Evolutionary conservation across 2,113 vertebrate genomes (phyloP), one percentile per base, ranked within the genome.

Genomic region (Myrmecophaga tridactyla): DNA sequence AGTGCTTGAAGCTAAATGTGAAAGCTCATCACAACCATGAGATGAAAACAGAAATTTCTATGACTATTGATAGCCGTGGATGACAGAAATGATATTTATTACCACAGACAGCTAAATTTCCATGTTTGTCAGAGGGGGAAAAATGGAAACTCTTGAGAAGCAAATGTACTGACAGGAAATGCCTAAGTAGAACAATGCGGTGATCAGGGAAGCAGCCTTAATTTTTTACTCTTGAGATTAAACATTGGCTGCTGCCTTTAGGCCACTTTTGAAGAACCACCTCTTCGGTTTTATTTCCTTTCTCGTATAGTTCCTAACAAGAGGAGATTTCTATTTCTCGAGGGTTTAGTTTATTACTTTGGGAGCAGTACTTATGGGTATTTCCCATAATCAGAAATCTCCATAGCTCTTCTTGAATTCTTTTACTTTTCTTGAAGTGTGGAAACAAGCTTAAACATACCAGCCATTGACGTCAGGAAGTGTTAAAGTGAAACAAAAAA

Each of bases 61-160:
- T 7, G 29, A 97, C 94, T 94, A 96, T 96, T 98, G 98, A 98
- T 97, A 96, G 85, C 73, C 92, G 43, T 0, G 4, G 89, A 98
- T 98, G 98, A 96, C 97, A 98, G 97, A 96, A 85, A 75, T 98
- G 94, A 97, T 96, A 97, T 96, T 97, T 98, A 98, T 98, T 97
- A 62, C 78, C 53, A 69, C 3, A 92, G 97, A 98, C 98, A 98
- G 96, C 94, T 97, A 98, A 95, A 94, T 96, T 95, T 97, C 97
- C 97, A 83, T 34, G 65, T 97, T 62, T 95, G 96, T 96, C 97
- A 89, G n/a, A 27, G 11, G 36, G 21, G 95, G 97, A 96, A 93
- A 92, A 96, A 96, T 78, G 73, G 90, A 97, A 92, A 98, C 96
- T 96, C 98, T 81, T 70, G 94, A 89, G 95, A 96, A 83, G 94